These are phyloP conservation scores for Chironomus tentans DNA, from an alignment of 2,888 invertebrate genomes.

Conservation along the genomic window DNA sequence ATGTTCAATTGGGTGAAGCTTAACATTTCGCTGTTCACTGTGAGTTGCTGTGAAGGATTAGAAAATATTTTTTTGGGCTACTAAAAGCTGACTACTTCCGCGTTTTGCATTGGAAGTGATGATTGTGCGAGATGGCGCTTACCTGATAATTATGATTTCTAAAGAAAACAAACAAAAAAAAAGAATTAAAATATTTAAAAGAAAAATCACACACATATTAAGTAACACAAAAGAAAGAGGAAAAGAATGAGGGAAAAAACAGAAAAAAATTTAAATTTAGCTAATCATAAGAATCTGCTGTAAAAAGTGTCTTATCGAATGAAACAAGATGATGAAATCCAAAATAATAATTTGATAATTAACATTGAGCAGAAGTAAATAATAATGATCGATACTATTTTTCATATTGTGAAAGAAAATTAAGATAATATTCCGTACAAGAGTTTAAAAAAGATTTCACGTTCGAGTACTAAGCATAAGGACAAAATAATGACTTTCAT, in stretches of 20 bases:
- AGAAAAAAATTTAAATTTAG: neutral
- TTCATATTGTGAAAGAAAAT: neutral
- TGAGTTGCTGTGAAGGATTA: neutral
- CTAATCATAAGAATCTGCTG: conserved; percentile 26
- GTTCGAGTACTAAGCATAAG: too few species aligned
- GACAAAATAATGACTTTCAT: too few species aligned
- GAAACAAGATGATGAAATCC: neutral
- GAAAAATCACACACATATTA: neutral
- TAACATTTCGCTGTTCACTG: neutral
- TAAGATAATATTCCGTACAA: neutral
- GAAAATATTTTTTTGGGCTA: neutral
- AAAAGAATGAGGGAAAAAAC: neutral
- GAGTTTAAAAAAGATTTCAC: too few species aligned
- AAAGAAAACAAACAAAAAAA: neutral
- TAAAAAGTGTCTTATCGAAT: conserved; percentile 27
- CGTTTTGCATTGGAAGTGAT: neutral
- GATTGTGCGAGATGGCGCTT: neutral
- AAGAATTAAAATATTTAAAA: neutral
- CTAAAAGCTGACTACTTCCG: too few species aligned
- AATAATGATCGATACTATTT: neutral
- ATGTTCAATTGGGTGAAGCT: too few species aligned
- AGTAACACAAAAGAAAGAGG: neutral
- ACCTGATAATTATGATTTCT: neutral
- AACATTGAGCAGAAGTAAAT: neutral
- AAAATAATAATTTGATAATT: neutral